Base-by-base conservation (phyloP, 2,888 invertebrate genomes). In the Ophion ellenae region DNA sequence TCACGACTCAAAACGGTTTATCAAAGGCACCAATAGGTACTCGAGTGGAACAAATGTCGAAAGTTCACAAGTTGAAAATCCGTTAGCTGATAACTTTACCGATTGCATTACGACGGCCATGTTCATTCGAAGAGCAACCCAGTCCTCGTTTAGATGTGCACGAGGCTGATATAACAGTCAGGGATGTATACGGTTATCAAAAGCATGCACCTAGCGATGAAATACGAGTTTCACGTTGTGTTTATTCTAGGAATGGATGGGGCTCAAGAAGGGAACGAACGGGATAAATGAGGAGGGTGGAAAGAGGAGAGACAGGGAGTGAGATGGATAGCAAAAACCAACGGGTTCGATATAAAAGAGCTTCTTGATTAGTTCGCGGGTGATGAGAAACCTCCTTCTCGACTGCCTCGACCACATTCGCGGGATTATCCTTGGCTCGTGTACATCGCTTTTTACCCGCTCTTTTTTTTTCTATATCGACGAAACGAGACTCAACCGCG, bases 291-390 rank as follows among this genome's bases (percentile, higher is more conserved):
- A 59, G 61, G 7, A 61, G 5, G 67, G 28, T 59, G 80, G 40
- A 59, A 63, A 66, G 59, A 57, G 47, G 20, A 47, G 57, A 59
- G 64, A 32, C 53, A 78, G 40, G 77, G 45, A 53, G 67, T n/a
- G 77, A 71, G 63, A 59, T 73, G 61, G 63, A 11, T 14, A 71
- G 47, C 14, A 74, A 83, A 74, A 79, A 70, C 70, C 63, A 83
- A 59, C 81, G 83, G 80, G 86, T 83, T 81, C 82, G 88, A 88
- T 87, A 87, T 83, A 89, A 88, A 88, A 87, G 87, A 87, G 86
- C 85, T 87, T 87, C 88, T 86, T 86, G 88, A 89, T 87, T 86
- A 86, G 86, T 86, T 86, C 86, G 82, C 74, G 84, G 84, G 83
- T 83, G 87, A 86, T 77, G 84, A 85, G 85, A 87, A 86, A 85